These are phyloP conservation scores for Acanthacorydalis orientalis DNA, from an alignment of 2,888 invertebrate genomes.

Conservation along the genomic window DNA sequence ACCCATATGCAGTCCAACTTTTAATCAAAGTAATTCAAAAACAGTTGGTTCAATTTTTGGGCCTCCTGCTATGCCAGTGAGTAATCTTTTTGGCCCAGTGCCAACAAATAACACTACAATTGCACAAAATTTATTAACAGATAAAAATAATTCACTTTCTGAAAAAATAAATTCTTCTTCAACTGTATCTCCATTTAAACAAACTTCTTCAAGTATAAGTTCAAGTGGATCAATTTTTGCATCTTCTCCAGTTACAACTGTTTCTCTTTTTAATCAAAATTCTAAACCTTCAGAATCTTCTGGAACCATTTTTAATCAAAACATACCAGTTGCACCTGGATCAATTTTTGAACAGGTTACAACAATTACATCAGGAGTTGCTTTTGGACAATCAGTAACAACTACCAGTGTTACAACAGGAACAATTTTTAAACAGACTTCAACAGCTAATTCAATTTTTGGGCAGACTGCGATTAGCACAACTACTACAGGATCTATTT, in stretches of 20 bases:
- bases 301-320: conserved; percentile 5
- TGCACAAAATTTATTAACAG: no score
- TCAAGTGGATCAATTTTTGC: background rate
- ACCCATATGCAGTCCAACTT: no score
- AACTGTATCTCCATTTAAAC: background rate
- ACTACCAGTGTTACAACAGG: background rate
- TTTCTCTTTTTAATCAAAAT: background rate
- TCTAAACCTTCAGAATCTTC: conserved; percentile 2
- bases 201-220: background rate
- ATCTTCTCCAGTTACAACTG: background rate
- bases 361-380: no score
- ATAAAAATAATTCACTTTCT: no score
- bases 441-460: conserved; percentile 15
- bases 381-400: background rate
- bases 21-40: no score
- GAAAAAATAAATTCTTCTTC: background rate
- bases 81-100: no score
- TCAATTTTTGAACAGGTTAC: background rate
- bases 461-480: conserved; percentile 12
- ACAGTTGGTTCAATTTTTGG: no score
- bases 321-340: background rate
- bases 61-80: no score
- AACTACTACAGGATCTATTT: conserved; percentile 9
- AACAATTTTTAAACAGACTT: background rate
- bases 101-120: no score